phyloP scores from a whole-genome alignment of 2,113 vertebrate species.

The Nansenia antarctica region DNA sequence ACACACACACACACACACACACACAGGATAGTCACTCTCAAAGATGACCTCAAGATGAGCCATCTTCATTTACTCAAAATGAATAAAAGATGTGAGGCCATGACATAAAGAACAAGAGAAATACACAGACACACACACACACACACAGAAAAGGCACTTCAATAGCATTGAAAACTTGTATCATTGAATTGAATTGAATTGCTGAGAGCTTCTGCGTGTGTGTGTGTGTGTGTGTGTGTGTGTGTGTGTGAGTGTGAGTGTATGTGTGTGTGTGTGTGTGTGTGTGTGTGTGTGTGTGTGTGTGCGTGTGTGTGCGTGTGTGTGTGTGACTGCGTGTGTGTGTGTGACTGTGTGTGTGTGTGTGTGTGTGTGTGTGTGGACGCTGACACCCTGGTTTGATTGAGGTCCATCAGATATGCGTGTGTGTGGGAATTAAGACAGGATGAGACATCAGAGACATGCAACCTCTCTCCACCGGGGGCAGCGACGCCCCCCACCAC shows the following conservation, averaged over 20 bases:
- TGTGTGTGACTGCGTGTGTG: too few species aligned
- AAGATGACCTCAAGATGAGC: not conserved
- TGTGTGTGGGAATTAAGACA: slow-evolving; percentile 3
- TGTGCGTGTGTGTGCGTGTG: too few species aligned
- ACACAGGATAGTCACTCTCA: not conserved
- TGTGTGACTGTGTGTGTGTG: too few species aligned
- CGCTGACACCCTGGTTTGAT: not conserved
- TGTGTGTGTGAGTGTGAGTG: too few species aligned
- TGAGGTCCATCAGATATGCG: slow-evolving; percentile 1
- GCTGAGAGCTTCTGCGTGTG: too few species aligned
- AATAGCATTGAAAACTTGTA: not conserved
- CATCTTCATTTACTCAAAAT: not conserved
- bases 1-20: not conserved
- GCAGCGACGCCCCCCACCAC: too few species aligned
- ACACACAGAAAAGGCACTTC: slow-evolving; percentile 1
- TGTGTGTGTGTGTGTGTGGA: too few species aligned
- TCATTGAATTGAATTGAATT: too few species aligned
- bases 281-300: too few species aligned
- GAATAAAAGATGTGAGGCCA: not conserved
- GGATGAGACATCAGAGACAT: slow-evolving; percentile 3
- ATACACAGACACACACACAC: not conserved
- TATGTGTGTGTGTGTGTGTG: too few species aligned
- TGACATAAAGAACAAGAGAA: not conserved
- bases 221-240: too few species aligned
- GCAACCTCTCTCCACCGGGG: not conserved